Percentiles rank a stretch among this genome's conserved stretches.
Evolutionary conservation across 2,888 invertebrate species (phyloP).

Genomic region (Agrotis exclamationis): DNA sequence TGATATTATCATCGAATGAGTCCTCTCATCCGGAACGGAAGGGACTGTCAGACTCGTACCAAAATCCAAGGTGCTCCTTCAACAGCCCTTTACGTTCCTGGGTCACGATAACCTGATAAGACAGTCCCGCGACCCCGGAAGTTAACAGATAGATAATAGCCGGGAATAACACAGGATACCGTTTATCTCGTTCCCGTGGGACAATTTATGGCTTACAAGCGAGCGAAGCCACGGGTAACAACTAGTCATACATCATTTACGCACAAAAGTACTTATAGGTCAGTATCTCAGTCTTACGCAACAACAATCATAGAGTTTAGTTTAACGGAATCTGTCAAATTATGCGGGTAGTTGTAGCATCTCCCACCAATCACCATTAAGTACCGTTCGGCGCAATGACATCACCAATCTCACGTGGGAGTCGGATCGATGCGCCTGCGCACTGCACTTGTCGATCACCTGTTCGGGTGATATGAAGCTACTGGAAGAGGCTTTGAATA

Average conservation of each 20-base stretch:
- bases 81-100: no score
- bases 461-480: slow-evolving; percentile 44
- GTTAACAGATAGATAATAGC: no score
- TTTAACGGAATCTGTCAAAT: slow-evolving; percentile 58
- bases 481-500: slow-evolving; percentile 39
- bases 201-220: no score
- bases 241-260: slow-evolving; percentile 13
- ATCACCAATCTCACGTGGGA: slow-evolving; percentile 62
- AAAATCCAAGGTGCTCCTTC: no score
- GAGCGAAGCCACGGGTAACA: no score
- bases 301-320: slow-evolving; percentile 40
- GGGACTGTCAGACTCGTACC: no score
- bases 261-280: slow-evolving; percentile 36
- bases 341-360: slow-evolving; percentile 45
- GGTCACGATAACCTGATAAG: no score
- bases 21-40: no score
- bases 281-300: slow-evolving; percentile 51
- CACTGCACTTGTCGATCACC: slow-evolving; percentile 71
- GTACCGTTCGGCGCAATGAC: slow-evolving; percentile 73
- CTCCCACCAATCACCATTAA: slow-evolving; percentile 51
- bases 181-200: no score
- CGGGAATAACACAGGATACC: no score
- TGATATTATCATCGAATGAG: no score
- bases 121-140: no score
- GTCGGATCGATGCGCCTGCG: slow-evolving; percentile 56